phyloP scores from a whole-genome alignment of 1,140 invertebrate genomes.

The Drosophila mayri region DNA sequence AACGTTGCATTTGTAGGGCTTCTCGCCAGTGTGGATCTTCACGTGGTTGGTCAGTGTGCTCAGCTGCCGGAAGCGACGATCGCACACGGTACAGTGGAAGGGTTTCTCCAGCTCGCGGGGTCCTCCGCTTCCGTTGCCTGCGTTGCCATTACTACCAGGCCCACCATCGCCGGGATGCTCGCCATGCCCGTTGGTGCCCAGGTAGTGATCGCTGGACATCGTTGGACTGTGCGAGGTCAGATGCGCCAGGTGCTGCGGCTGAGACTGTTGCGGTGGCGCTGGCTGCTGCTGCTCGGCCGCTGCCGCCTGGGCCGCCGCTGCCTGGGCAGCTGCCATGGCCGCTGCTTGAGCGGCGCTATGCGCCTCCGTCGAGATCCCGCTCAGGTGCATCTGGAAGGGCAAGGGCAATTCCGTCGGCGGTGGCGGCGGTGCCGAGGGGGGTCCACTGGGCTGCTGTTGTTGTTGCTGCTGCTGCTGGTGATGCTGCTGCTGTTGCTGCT shows the following conservation, averaged over 20 bases:
- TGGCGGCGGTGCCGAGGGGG: constrained; percentile 51
- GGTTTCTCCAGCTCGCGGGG: constrained; percentile 76
- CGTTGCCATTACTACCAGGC: constrained; percentile 28
- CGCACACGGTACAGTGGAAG: constrained; percentile 84
- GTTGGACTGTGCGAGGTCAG: constrained; percentile 73
- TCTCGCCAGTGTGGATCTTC: constrained; percentile 84
- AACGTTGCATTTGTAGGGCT: constrained; percentile 84
- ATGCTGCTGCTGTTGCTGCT: constrained; percentile 64
- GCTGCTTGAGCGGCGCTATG: constrained; percentile 80
- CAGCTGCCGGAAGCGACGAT: constrained; percentile 83
- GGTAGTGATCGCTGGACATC: constrained; percentile 61
- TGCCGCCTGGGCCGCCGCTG: constrained; percentile 79
- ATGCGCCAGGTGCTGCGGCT: constrained; percentile 74
- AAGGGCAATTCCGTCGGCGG: constrained; percentile 73
- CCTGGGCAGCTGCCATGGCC: constrained; percentile 81
- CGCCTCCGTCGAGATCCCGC: constrained; percentile 72
- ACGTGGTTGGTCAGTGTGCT: constrained; percentile 84
- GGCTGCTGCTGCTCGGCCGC: constrained; percentile 76
- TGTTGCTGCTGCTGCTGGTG: constrained; percentile 68
- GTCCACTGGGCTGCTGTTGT: constrained; percentile 60
- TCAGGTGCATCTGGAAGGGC: constrained; percentile 80
- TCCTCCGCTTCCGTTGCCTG: constrained; percentile 37
- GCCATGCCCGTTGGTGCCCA: constrained; percentile 69
- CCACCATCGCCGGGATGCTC: constrained; percentile 57
- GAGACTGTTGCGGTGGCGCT: constrained; percentile 45